phyloP scores from a whole-genome alignment of 2,113 vertebrate species.

The Nerophis lumbriciformis region DNA sequence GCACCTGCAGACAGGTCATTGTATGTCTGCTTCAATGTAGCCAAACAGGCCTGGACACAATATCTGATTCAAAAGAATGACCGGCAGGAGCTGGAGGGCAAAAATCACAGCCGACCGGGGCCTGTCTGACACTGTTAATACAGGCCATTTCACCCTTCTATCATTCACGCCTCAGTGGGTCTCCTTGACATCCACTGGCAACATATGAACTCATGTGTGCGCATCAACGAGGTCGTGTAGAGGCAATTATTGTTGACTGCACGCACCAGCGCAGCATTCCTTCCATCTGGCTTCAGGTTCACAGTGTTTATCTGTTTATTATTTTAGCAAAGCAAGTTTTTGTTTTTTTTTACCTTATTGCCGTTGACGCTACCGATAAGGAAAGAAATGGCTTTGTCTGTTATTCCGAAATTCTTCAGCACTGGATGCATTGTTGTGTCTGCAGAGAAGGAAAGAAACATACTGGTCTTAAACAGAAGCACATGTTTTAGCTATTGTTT shows the following conservation, averaged over 20 bases:
- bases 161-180: constrained; percentile 43
- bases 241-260: constrained; percentile 3
- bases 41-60: constrained; percentile 37
- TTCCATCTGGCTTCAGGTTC: constrained; percentile 15
- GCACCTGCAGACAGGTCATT: constrained; percentile 27
- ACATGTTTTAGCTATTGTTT: too few relatives aligned
- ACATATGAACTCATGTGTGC: constrained; percentile 21
- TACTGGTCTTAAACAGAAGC: constrained; percentile 30
- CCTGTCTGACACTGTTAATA: constrained; percentile 59
- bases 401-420: constrained; percentile 78
- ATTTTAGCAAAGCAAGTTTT: neutral
- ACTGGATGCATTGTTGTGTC: constrained; percentile 81
- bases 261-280: neutral
- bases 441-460: constrained; percentile 56
- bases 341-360: constrained; percentile 74
- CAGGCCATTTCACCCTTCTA: constrained; percentile 46
- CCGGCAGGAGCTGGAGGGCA: constrained; percentile 47
- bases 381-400: constrained; percentile 77
- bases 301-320: constrained; percentile 14
- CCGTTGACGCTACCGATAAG: constrained; percentile 74
- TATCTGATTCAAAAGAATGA: constrained; percentile 46
- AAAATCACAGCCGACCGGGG: constrained; percentile 47
- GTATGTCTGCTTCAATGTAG: constrained; percentile 30
- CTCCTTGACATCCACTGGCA: constrained; percentile 27
- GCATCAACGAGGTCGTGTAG: constrained; percentile 10